phyloP scores from a whole-genome alignment of 2,797 vertebrate genomes.

The Betta splendens region DNA sequence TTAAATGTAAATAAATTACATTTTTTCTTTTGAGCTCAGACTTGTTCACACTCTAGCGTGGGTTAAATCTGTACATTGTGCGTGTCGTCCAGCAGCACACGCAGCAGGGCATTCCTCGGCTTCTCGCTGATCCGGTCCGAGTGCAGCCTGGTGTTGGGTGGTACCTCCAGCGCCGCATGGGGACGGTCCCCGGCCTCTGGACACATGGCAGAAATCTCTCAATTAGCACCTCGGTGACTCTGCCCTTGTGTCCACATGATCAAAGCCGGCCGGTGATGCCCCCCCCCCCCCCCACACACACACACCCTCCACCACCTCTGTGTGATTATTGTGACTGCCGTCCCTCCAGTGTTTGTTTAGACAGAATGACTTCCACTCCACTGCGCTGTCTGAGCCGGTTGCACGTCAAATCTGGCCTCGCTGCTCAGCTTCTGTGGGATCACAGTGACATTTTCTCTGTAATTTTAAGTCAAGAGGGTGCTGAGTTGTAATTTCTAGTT shows the following conservation, averaged over 20 bases:
- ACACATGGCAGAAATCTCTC: slow-evolving; percentile 66
- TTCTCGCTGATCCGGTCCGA: slow-evolving; percentile 23
- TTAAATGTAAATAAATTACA: too few relatives aligned
- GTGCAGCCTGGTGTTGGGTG: slow-evolving; percentile 43
- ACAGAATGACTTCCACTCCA: slow-evolving; percentile 74
- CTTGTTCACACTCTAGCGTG: slow-evolving; percentile 8
- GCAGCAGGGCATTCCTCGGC: slow-evolving; percentile 44
- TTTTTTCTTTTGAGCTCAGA: slow-evolving; percentile 3
- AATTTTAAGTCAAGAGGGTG: slow-evolving; percentile 48
- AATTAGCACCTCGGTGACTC: slow-evolving; percentile 74
- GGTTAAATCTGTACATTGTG: slow-evolving; percentile 43
- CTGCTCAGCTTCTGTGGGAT: slow-evolving; percentile 18
- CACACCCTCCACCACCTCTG: slow-evolving; percentile 30
- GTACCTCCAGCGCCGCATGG: too few relatives aligned
- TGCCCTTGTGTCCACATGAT: slow-evolving; percentile 65
- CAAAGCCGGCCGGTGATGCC: slow-evolving; percentile 63
- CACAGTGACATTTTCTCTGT: slow-evolving; percentile 51
- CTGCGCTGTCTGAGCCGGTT: slow-evolving; percentile 59
- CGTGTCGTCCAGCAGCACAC: slow-evolving; percentile 18
- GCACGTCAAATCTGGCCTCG: slow-evolving; percentile 45
- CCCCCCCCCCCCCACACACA: not conserved
- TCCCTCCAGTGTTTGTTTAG: slow-evolving; percentile 67
- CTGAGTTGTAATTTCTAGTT: slow-evolving; percentile 57
- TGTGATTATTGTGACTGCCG: slow-evolving; percentile 59
- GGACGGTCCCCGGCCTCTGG: slow-evolving; percentile 10